Percentiles rank a stretch among this genome's conserved stretches.
Conservation (phyloP, 2,888 invertebrate genomes). For the Acronicta leporina region DNA sequence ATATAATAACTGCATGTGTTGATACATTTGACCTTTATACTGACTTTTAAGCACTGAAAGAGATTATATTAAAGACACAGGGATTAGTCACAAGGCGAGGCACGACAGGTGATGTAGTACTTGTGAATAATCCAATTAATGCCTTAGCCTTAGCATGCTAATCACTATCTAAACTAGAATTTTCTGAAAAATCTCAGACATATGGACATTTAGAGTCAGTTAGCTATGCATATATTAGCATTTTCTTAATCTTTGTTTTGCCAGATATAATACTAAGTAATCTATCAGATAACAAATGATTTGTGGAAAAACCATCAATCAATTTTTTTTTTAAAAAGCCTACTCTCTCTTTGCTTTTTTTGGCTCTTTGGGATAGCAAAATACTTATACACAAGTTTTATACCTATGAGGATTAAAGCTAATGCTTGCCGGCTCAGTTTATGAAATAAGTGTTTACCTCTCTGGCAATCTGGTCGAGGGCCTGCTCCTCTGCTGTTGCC, state of each 20-base stretch:
- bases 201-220: background rate
- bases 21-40: slow-evolving; percentile 34
- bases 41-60: slow-evolving; percentile 2
- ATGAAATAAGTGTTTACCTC: slow-evolving; percentile 91
- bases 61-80: slow-evolving; percentile 21
- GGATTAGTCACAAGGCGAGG: slow-evolving; percentile 33
- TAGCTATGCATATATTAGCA: background rate
- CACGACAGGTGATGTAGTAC: background rate
- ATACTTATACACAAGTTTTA: no score
- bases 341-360: no score
- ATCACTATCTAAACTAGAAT: slow-evolving; percentile 17
- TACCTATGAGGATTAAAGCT: no score
- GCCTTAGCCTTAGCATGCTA: background rate
- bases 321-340: no score
- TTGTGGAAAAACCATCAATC: background rate
- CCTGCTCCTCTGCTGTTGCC: slow-evolving; percentile 99
- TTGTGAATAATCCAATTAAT: slow-evolving; percentile 30
- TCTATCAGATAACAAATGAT: background rate
- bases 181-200: background rate
- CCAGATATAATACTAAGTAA: background rate
- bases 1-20: slow-evolving; percentile 8
- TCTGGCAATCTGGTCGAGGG: slow-evolving; percentile 98
- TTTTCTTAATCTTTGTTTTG: no score
- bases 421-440: background rate
- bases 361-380: no score